These are phyloP conservation scores for Pheosia gnoma DNA, from an alignment of 2,888 invertebrate genomes.

Conservation along the genomic window DNA sequence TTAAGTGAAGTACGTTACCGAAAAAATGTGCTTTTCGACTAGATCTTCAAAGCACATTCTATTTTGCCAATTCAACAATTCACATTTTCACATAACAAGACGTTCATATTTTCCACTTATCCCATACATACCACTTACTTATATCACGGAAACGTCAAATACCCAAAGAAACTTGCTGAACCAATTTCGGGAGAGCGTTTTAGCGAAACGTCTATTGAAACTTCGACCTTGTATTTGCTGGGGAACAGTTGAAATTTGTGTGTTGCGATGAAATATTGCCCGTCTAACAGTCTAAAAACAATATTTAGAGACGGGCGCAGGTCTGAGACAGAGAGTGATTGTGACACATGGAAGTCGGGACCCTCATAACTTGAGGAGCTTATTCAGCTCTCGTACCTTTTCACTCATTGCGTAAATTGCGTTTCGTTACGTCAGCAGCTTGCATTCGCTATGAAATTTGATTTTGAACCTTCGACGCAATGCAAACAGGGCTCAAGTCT, in stretches of 20 bases:
- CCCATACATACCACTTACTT: constrained; percentile 25
- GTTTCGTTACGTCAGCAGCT: constrained; percentile 33
- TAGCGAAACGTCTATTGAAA: constrained; percentile 15
- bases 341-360: constrained; percentile 52
- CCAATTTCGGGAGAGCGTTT: constrained; percentile 33
- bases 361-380: constrained; percentile 58
- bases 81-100: constrained; percentile 14
- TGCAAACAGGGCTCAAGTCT: too few relatives aligned
- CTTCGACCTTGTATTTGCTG: constrained; percentile 10
- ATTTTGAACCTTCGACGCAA: too few relatives aligned
- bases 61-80: background rate
- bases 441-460: constrained; percentile 34
- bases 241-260: constrained; percentile 32
- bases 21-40: too few relatives aligned
- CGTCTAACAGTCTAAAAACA: constrained; percentile 52
- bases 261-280: constrained; percentile 24
- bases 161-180: constrained; percentile 47
- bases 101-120: constrained; percentile 17
- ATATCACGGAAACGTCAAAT: constrained; percentile 50
- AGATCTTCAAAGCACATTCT: too few relatives aligned
- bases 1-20: too few relatives aligned
- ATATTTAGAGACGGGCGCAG: constrained; percentile 57
- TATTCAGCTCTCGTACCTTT: constrained; percentile 48
- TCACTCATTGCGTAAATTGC: constrained; percentile 47
- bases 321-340: constrained; percentile 64